A percentile compares a stretch with the other conserved stretches of the same genome.
phyloP scores from a whole-genome alignment of 2,113 vertebrate species.

The Aegithalos caudatus region DNA sequence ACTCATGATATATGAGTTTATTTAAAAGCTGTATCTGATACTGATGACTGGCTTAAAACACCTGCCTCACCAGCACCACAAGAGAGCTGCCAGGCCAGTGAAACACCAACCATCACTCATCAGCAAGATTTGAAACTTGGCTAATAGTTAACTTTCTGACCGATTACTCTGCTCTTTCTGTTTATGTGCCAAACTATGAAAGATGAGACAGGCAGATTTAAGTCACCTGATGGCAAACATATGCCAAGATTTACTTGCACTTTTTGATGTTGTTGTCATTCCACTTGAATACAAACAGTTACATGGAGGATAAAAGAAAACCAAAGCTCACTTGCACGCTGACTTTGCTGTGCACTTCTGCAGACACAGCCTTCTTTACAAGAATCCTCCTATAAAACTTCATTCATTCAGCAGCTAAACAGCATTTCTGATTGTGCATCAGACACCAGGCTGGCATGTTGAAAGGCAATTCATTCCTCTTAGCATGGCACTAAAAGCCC shows the following conservation, averaged over 20 bases:
- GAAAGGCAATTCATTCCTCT: neutral
- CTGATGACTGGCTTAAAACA: conserved; percentile 5
- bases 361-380: neutral
- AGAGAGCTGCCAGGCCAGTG: neutral
- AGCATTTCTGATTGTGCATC: neutral
- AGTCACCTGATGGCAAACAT: neutral
- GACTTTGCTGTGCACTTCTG: neutral
- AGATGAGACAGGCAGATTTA: neutral
- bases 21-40: neutral
- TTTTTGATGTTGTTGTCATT: neutral
- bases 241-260: neutral
- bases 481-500: neutral
- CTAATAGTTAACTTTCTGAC: conserved; percentile 16
- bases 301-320: neutral
- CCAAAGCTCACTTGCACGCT: neutral
- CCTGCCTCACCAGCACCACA: neutral
- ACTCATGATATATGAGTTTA: conserved; percentile 17
- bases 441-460: neutral
- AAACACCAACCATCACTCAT: neutral
- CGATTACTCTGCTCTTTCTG: neutral
- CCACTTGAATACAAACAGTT: neutral
- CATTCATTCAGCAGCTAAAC: neutral
- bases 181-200: conserved; percentile 1
- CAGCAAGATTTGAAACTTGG: neutral
- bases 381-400: neutral